Evolutionary conservation across 2,888 invertebrate genomes (phyloP), one percentile per base, ranked within the genome.

Genomic region (Theodoxus fluviatilis): DNA sequence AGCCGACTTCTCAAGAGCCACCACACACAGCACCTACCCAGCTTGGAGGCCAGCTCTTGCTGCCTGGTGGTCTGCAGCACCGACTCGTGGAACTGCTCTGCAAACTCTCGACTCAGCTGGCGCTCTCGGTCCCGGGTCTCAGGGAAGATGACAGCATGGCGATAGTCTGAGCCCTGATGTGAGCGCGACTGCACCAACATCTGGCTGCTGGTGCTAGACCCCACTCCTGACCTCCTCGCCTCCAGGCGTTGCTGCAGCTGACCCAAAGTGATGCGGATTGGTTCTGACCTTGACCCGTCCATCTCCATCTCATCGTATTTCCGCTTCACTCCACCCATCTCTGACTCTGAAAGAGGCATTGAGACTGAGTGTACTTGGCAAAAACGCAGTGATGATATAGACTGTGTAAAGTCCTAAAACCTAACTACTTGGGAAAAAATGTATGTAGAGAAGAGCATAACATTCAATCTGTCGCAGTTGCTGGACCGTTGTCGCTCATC

Each of bases 21-120:
- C n/a, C n/a, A n/a, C n/a, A n/a, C n/a, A n/a, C 37, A 4, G 15
- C 64, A 40, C 22, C 69, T 69, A 76, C 79, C 75, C 72, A 72
- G 68, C 66, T 71, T 70, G 33, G 68, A 61, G 52, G 74, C 70
- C 70, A 80, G 75, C 70, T 84, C 80, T 68, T 84, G 85, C 74
- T 84, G 84, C 59, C 83, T 74, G 4, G 85, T 86, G 15, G 84
- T 82, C 71, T 83, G 80, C 49, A 87, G 78, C 37, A 87, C 87
- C 18, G 87, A 87, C 71, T 87, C 83, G 72, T 87, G 87, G 76
- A 87, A 87, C 78, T 87, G 85, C 73, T 87, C 85, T 59, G 82
- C 87, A 80, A 87, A 87, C 72, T 84, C 84, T 73, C 81, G 80
- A 69, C 78, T 79, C 6, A 77, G 74, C 64, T 72, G 71, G 31